These are phyloP conservation scores for Akabosia matsudoensis DNA, from an alignment of 1,140 invertebrate genomes.

Conservation along the genomic window DNA sequence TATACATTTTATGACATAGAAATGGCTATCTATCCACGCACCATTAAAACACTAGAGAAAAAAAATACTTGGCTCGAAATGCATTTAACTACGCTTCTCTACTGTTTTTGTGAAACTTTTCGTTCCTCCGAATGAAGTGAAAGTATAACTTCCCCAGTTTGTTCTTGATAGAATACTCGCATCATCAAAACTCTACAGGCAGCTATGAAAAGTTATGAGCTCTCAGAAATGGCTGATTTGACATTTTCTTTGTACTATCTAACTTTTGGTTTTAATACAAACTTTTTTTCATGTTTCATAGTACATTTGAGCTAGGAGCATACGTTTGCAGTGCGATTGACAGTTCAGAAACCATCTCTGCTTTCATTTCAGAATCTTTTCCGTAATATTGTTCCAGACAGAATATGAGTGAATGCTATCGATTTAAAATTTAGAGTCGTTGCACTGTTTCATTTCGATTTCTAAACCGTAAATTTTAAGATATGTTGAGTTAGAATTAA, in stretches of 20 bases:
- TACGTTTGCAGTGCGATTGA: not conserved
- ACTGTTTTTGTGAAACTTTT: too few relatives aligned
- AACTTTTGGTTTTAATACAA: not conserved
- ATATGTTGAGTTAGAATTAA: too few relatives aligned
- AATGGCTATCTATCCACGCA: not conserved
- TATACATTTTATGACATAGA: not conserved
- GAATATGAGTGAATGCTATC: not conserved
- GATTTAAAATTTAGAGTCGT: too few relatives aligned
- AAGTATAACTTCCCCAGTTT: too few relatives aligned
- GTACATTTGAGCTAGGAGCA: not conserved
- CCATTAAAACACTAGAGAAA: not conserved
- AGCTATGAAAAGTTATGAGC: constrained; percentile 13
- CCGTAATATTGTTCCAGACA: not conserved
- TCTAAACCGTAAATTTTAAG: too few relatives aligned
- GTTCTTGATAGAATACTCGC: too few relatives aligned
- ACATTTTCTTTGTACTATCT: not conserved
- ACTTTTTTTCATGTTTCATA: too few relatives aligned
- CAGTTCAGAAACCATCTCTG: not conserved
- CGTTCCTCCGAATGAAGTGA: too few relatives aligned
- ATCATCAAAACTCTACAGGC: too few relatives aligned
- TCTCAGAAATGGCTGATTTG: constrained; percentile 14
- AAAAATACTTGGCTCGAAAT: too few relatives aligned
- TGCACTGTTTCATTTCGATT: too few relatives aligned
- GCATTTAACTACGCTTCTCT: too few relatives aligned
- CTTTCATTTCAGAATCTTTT: not conserved